Base-by-base conservation (phyloP, 2,113 vertebrate genomes). In the Festucalex cinctus region DNA sequence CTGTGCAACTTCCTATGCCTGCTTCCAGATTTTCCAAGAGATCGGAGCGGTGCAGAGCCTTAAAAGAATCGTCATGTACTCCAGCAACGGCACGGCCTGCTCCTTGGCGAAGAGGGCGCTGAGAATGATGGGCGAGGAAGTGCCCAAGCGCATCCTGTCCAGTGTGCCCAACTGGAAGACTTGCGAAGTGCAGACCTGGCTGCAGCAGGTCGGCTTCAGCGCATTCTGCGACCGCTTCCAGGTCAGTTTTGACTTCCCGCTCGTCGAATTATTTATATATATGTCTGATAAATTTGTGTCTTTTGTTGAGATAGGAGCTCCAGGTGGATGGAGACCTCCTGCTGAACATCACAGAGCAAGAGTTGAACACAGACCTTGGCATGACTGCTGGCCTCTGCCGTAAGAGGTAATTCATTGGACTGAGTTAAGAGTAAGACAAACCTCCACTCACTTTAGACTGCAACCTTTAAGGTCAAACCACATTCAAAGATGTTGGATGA, bases 261-360 rank as follows among this genome's bases (percentile, higher is more conserved):
- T 43, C 22, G 2, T 43, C 35, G 8, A 16, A 41, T 43, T 37
- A 26, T 12, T 8, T 6, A 57, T 10, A n/a, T 41, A 3, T 10
- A 5, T 26, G 22, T 39, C n/a, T 54, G 54, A 56, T 16, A 12
- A 37, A n/a, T 63, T 12, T 73, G 39, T 65, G 2, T 16, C 19
- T 37, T 69, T 0, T 28, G 53, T 1, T 66, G 20, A 32, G 10
- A 5, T 63, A 99, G 97, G 94, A 97, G 62, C 90, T 95, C 26
- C 94, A 98, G 77, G 95, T 99, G 63, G 97, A 99, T 44, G 97
- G 97, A 22, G 96, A 99, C 77, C 89, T 98, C 17, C 91, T 99
- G 59, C 90, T 99, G 65, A 92, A 93, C 68, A 89, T 99, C 73
- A 95, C 94, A 0, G 94, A 97, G 59, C 78, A 92, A 56, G 96